Conservation (phyloP, 2,113 vertebrate genomes). For the Shinisaurus crocodilurus region DNA sequence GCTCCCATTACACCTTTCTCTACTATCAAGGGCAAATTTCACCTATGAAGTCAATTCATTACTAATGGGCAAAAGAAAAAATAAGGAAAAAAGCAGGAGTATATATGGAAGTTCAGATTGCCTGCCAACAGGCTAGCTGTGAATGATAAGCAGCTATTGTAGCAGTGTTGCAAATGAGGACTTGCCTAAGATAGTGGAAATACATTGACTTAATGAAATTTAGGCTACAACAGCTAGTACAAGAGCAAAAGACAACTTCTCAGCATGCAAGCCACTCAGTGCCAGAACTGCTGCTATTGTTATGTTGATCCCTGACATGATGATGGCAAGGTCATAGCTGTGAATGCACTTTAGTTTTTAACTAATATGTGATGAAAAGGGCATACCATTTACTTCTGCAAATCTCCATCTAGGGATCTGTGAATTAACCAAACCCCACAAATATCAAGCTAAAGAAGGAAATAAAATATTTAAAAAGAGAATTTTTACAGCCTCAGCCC, state of each 20-base stretch:
- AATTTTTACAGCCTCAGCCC: background rate
- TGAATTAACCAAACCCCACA: constrained; percentile 37
- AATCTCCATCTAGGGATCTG: constrained; percentile 24
- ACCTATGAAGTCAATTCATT: background rate
- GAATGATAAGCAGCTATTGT: accelerated
- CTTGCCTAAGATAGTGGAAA: background rate
- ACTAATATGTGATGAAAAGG: constrained; percentile 58
- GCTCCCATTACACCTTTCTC: background rate
- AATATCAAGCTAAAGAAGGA: constrained; percentile 62
- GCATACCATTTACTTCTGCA: constrained; percentile 56
- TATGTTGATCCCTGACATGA: background rate
- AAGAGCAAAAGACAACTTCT: background rate
- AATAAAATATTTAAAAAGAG: constrained; percentile 20
- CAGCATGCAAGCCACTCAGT: background rate
- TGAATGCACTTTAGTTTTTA: constrained; percentile 5
- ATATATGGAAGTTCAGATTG: background rate
- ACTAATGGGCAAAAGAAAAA: background rate
- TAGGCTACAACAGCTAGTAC: accelerated
- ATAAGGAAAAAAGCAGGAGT: background rate
- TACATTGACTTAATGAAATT: background rate
- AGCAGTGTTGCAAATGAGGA: background rate
- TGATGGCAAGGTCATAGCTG: background rate
- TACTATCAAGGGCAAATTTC: background rate
- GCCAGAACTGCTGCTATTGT: background rate
- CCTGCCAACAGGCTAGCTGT: background rate